Evolutionary conservation across 2,888 invertebrate species (phyloP), one percentile per base, ranked within the genome.

Genomic region (Drosophila stalkeri): DNA sequence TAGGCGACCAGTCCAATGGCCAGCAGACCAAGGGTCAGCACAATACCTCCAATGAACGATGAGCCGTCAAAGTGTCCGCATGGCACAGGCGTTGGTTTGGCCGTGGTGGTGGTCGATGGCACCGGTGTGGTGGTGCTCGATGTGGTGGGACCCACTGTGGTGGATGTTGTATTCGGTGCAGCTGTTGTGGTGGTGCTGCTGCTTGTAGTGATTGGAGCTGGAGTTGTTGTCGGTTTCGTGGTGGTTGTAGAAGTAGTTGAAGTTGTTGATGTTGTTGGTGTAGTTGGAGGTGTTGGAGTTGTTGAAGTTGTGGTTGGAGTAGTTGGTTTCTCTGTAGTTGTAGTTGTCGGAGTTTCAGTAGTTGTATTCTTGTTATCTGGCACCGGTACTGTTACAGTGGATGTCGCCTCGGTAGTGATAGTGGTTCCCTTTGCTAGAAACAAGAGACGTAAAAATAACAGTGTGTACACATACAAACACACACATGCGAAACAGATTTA

Each of bases 41-140:
- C 96, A 72, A 98, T 97, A 49, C 98, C 98, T 37, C 98, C 98
- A 75, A 97, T 94, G 92, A 97, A 97, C 85, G 96, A 97, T 2
- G 96, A 94, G 3, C 96, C 96, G 92, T 96, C 96, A 87, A 97
- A 97, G 51, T 95, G 95, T 90, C 92, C 84, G 43, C 92, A 91
- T 3, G 93, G 88, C 64, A 91, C 83, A n/a, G 92, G 88, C 37
- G 88, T 74, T 20, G 93, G 91, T 33, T 91, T 70, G 3, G 92
- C 82, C 3, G 87, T 86, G 23, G 90, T 85, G 0, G 86, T 77
- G 18, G 91, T 76, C 8, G 81, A 66, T 0, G 91, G 82, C n/a
- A 83, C 43, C 37, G 77, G 56, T 11, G 91, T 76, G 12, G 52
- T n/a, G 35, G 84, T 75, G 8, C 77, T 75, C 41, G 55, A 27